Conservation (phyloP, 2,113 vertebrate species). For the Noctilio leporinus region DNA sequence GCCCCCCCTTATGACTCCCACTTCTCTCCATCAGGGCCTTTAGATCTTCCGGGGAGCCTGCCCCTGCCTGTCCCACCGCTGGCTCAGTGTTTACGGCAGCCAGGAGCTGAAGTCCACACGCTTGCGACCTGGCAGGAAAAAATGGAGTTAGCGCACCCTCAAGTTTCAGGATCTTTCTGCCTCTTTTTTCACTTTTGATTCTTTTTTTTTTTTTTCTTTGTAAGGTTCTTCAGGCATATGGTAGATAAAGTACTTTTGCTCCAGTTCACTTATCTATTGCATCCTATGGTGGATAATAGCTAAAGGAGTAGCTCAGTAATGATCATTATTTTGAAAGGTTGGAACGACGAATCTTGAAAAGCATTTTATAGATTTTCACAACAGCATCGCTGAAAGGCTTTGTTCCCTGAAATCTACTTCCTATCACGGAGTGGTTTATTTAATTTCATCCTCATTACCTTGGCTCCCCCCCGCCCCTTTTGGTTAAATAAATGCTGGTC, state of each 20-base stretch:
- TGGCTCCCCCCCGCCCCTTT: neutral
- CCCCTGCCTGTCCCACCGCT: slow-evolving; percentile 28
- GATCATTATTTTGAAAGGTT: slow-evolving; percentile 28
- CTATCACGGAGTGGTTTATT: neutral
- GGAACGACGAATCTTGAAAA: neutral
- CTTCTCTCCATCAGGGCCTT: neutral
- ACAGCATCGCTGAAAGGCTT: neutral
- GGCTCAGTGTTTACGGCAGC: neutral
- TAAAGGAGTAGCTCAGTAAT: neutral
- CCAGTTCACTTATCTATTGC: neutral
- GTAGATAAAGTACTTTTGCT: neutral
- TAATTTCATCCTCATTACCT: slow-evolving; percentile 11
- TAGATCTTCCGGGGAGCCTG: slow-evolving; percentile 47
- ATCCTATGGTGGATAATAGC: neutral
- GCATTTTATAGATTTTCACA: neutral
- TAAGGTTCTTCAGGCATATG: neutral
- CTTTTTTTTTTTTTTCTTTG: neutral
- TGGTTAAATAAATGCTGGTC: neutral
- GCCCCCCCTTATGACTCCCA: neutral
- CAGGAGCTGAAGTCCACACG: neutral
- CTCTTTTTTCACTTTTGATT: slow-evolving; percentile 1
- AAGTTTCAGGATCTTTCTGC: neutral
- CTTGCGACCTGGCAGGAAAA: neutral
- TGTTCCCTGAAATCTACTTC: neutral
- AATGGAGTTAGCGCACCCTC: neutral